Base-by-base conservation (phyloP, 2,888 invertebrate genomes). In the Mythimna albipuncta region DNA sequence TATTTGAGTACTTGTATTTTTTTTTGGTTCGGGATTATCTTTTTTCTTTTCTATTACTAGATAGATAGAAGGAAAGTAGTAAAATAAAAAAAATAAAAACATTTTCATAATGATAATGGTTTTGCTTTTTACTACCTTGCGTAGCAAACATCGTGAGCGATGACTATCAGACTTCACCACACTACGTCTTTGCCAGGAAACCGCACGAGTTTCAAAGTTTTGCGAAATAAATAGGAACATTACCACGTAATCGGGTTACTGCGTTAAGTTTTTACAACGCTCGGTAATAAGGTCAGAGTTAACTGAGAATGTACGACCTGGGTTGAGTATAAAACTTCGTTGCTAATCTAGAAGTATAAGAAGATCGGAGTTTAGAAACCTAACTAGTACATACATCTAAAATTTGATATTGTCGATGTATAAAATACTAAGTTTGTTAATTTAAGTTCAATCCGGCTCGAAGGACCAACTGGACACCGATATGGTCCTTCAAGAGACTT, bases 221-320 rank as follows among this genome's bases (percentile, higher is more conserved):
- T 70, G 69, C 69, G 69, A 72, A 84, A 83, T 83, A 77, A 83
- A 83, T 85, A 83, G 59, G 64, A 69, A 64, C 81, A 80, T 77
- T 85, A 83, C 57, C 86, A 80, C 77, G 81, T 80, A 80, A 77
- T 85, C 72, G 44, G 54, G 81, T 77, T 79, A 77, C 70, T 66
- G 66, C 68, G 70, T 85, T 77, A 71, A 78, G 82, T 82, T 83
- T 85, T 83, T 79, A 75, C 55, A 75, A 62, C 71, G 58, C 38
- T 50, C 35, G 38, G 72, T 65, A 75, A 69, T 71, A 64, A 76
- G 69, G 70, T 74, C 71, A 74, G 71, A 69, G 69, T 47, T 61
- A 69, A 64, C 66, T 68, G 64, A 65, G 26, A 68, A 67, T 66
- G 54, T 75, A 80, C 44, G 59, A 66, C 63, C 38, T 41, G n/a